Evolutionary conservation across 2,113 vertebrate genomes (phyloP), one percentile per base, ranked within the genome.

Genomic region (Ursus arctos): DNA sequence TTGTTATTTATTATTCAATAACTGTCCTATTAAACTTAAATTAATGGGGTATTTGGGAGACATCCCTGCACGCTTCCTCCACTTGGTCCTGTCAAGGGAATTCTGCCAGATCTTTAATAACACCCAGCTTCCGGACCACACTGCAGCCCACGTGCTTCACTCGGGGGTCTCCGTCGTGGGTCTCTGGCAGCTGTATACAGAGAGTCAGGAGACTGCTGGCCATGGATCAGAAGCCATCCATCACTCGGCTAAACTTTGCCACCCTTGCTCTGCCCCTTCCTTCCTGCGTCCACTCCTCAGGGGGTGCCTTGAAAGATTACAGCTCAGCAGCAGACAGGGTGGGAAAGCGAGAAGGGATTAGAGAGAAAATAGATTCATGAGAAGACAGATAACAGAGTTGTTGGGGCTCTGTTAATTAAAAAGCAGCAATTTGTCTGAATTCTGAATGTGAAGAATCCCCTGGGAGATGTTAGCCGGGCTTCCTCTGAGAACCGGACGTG

Each of bases 1-100:
- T 97, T 98, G 97, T 97, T 98, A 98, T 98, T 99, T 98, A 99
- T 98, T 98, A 97, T 98, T 98, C 97, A 98, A 98, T 98, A 98
- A 98, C 96, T 86, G 98, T 98, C 98, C 97, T 98, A 96, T 98
- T 98, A 98, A 98, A 97, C 86, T 96, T 97, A 98, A 98, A 98
- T 98, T 94, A 98, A 99, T 98, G 97, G 94, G 21, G 0, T 94
- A 82, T 98, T 98, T 93, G 97, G 97, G 97, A 98, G 97, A 97
- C 85, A 98, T 96, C 82, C 88, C 0, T 0, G 36, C 86, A 96
- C 94, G 88, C 77, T 96, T 94, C 94, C 93, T 97, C 81, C 72
- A 43, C 95, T 96, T 59, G 1, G 31, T 2, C 0, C 88, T 88
- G 71, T 90, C 51, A 0, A 0, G 57, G 91, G 95, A 13, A 1